phyloP scores from a whole-genome alignment of 2,888 invertebrate species.

The Harpalus rubripes region DNA sequence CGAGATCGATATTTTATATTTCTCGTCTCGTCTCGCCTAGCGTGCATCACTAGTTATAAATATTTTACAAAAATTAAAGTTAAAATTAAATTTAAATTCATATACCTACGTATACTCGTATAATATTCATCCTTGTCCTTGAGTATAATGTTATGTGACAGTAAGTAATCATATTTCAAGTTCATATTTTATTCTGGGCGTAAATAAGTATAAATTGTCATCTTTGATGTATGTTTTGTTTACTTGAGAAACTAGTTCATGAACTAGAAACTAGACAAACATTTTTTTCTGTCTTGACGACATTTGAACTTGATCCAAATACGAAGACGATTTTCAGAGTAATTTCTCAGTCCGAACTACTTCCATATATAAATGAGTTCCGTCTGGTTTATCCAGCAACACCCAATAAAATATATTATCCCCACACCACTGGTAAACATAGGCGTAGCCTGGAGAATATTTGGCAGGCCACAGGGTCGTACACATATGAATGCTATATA shows the following conservation, averaged over 20 bases:
- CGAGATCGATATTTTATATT: no score
- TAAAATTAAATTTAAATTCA: no score
- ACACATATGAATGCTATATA: conserved; percentile 33
- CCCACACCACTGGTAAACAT: conserved; percentile 12
- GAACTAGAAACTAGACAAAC: conserved; percentile 9
- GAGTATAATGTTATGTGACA: no score
- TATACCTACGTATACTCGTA: no score
- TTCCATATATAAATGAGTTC: conserved; percentile 46
- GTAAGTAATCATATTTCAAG: no score
- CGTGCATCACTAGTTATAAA: no score
- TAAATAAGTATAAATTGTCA: background rate
- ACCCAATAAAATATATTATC: conserved; percentile 27
- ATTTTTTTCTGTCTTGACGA: conserved; percentile 21
- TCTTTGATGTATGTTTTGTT: conserved; percentile 7
- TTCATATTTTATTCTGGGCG: no score
- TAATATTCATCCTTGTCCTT: no score
- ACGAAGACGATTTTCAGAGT: conserved; percentile 18
- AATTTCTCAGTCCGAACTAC: conserved; percentile 30
- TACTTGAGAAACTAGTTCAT: conserved; percentile 36
- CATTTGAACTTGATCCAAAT: conserved; percentile 48
- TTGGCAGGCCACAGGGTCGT: conserved; percentile 11
- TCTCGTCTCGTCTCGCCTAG: no score
- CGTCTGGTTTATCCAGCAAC: background rate
- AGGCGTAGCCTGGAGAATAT: conserved; percentile 23
- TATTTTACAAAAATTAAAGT: no score